Conservation (phyloP, 2,888 invertebrate species). For the Rhingia rostrata region DNA sequence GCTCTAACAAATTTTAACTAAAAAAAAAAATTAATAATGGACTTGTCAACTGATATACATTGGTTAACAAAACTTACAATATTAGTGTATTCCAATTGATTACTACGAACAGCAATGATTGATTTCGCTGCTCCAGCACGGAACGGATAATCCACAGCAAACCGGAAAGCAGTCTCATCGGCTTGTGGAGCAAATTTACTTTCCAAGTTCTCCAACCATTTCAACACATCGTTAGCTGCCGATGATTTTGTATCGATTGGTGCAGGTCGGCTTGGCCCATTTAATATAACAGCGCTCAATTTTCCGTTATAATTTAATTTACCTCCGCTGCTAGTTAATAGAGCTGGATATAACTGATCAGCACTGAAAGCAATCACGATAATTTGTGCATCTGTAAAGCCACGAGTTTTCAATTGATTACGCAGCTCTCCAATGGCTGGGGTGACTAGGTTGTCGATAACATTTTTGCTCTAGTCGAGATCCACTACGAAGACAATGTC, state of each 20-base stretch:
- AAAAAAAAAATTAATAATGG: slow-evolving; percentile 22
- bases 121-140: slow-evolving; percentile 90
- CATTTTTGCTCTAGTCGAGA: slow-evolving; percentile 78
- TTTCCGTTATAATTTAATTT: slow-evolving; percentile 84
- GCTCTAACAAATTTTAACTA: slow-evolving; percentile 79
- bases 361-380: slow-evolving; percentile 86
- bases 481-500: slow-evolving; percentile 93
- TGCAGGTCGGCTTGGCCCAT: slow-evolving; percentile 80
- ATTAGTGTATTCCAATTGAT: slow-evolving; percentile 84
- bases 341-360: slow-evolving; percentile 84
- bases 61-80: slow-evolving; percentile 76
- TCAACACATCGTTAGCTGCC: slow-evolving; percentile 76
- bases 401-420: slow-evolving; percentile 79
- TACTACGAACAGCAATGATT: slow-evolving; percentile 87
- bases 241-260: slow-evolving; percentile 71
- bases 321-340: slow-evolving; percentile 85
- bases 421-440: slow-evolving; percentile 79
- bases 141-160: slow-evolving; percentile 88
- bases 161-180: slow-evolving; percentile 86
- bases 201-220: slow-evolving; percentile 77
- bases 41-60: not conserved
- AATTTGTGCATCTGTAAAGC: slow-evolving; percentile 85
- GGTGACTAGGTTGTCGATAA: slow-evolving; percentile 81
- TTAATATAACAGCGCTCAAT: slow-evolving; percentile 78
- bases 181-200: slow-evolving; percentile 80